Evolutionary conservation across 2,888 invertebrate genomes (phyloP), one percentile per base, ranked within the genome.

Genomic region (Sarcophaga subvicina): DNA sequence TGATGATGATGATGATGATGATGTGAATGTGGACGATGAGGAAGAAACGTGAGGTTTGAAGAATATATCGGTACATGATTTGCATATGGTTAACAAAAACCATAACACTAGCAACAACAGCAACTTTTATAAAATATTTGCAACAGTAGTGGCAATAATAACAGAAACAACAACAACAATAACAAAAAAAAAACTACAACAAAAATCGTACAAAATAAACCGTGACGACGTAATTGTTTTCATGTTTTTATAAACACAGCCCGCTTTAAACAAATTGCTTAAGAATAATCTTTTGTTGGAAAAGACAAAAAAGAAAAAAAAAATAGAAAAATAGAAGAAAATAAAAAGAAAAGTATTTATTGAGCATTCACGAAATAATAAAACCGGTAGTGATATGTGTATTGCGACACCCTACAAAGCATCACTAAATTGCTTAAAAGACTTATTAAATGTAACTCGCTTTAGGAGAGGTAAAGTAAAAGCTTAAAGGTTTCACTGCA

Each of bases 141-240:
- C 14, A 54, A 54, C 54, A 54, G 54, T 54, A 54, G 54, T 54
- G n/a, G n/a, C 45, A 70, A 64, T 64, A 64, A 54, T 54, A 27
- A 47, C 22, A 37, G 14, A 11, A 81, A 76, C 11, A 70, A 69
- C 73, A 27, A 70, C 14, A 59, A 45, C 1, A 17, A 54, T 62
- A 25, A 49, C 14, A 49, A 49, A 2, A 12, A 0, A 27, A 12
- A 20, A 64, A 49, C 67, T 49, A 22, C 63, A 45, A 47, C 45
- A 22, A n/a, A 20, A 20, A 37, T 63, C 20, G 5, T 20, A 63
- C 22, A 63, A 69, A 69, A 22, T 54, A 20, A 67, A 78, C n/a
- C 79, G 82, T 85, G 85, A 75, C 81, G 81, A 17, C 14, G 73
- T 77, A 85, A 85, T 85, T 82, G 78, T 82, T 78, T 82, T 86